These are phyloP conservation scores for Drosophila infuscata DNA, from an alignment of 2,888 invertebrate genomes.

Conservation along the genomic window DNA sequence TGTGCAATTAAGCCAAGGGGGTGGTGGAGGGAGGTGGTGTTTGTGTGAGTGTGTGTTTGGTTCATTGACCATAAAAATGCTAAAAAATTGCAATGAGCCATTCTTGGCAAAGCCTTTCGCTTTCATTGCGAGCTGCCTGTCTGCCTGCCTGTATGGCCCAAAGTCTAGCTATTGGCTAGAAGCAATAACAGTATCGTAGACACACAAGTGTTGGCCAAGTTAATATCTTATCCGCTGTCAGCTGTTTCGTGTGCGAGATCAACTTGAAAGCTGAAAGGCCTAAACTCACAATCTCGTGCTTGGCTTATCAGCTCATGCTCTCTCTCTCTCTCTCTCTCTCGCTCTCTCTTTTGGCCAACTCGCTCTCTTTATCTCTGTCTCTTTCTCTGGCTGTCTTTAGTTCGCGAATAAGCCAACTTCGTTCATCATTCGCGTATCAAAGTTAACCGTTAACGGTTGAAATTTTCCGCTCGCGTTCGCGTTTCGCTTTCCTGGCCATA, in stretches of 20 bases:
- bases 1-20: constrained; percentile 45
- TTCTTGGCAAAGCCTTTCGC: constrained; percentile 54
- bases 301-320: constrained; percentile 44
- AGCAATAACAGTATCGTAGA: neutral
- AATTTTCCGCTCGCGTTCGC: constrained; percentile 42
- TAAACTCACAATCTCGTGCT: neutral
- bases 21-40: neutral
- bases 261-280: constrained; percentile 30
- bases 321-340: constrained; percentile 12
- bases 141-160: constrained; percentile 4
- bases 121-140: constrained; percentile 21
- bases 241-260: constrained; percentile 48
- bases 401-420: constrained; percentile 27
- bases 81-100: constrained; percentile 18
- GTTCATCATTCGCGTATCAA: constrained; percentile 71
- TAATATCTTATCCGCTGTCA: constrained; percentile 51
- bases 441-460: constrained; percentile 73
- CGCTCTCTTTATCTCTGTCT: constrained; percentile 5
- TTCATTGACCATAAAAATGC: constrained; percentile 44
- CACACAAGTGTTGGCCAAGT: constrained; percentile 7
- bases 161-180: constrained; percentile 5
- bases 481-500: constrained; percentile 13
- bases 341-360: constrained; percentile 24
- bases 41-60: constrained; percentile 5
- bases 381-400: constrained; percentile 13